Evolutionary conservation across 2,797 vertebrate species (phyloP).

Genomic region (Mastacembelus armatus): DNA sequence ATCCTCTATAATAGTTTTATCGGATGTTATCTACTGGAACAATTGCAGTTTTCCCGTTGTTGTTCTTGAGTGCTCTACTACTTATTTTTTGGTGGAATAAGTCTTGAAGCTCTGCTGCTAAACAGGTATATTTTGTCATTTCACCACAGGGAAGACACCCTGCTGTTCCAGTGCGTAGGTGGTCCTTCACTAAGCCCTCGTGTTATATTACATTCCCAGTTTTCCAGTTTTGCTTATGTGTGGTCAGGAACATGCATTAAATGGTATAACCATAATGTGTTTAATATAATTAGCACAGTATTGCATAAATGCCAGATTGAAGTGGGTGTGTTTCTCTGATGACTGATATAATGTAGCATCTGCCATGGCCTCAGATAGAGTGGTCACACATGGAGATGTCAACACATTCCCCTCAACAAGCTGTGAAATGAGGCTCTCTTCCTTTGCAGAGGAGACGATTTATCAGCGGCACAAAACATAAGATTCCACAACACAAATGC

Average conservation of each 20-base stretch:
- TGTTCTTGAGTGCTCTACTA: slow-evolving; percentile 59
- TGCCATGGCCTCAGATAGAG: background rate
- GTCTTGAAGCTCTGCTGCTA: slow-evolving; percentile 20
- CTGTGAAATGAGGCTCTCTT: slow-evolving; percentile 15
- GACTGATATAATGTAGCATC: background rate
- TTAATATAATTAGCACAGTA: slow-evolving; percentile 11
- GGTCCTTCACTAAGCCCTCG: slow-evolving; percentile 43
- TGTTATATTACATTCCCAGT: slow-evolving; percentile 38
- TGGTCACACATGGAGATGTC: slow-evolving; percentile 7
- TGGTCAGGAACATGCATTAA: slow-evolving; percentile 38
- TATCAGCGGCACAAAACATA: slow-evolving; percentile 53
- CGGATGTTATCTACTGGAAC: slow-evolving; percentile 11
- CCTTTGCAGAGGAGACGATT: slow-evolving; percentile 35
- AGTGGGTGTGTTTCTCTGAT: slow-evolving; percentile 16
- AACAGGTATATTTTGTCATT: slow-evolving; percentile 55
- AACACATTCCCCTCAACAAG: slow-evolving; percentile 10
- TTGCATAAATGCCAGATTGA: slow-evolving; percentile 12
- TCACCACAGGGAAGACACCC: slow-evolving; percentile 36
- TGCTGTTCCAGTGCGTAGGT: slow-evolving; percentile 48
- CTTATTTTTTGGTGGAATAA: slow-evolving; percentile 34
- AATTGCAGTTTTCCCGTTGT: slow-evolving; percentile 57
- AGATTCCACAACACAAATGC: slow-evolving; percentile 79
- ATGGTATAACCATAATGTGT: slow-evolving; percentile 9
- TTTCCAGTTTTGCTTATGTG: slow-evolving; percentile 29
- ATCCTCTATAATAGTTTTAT: slow-evolving; percentile 41